A percentile compares a stretch with the other conserved stretches of the same genome.
Evolutionary conservation across 2,888 invertebrate species (phyloP).

Genomic region (Acanthacorydalis orientalis): DNA sequence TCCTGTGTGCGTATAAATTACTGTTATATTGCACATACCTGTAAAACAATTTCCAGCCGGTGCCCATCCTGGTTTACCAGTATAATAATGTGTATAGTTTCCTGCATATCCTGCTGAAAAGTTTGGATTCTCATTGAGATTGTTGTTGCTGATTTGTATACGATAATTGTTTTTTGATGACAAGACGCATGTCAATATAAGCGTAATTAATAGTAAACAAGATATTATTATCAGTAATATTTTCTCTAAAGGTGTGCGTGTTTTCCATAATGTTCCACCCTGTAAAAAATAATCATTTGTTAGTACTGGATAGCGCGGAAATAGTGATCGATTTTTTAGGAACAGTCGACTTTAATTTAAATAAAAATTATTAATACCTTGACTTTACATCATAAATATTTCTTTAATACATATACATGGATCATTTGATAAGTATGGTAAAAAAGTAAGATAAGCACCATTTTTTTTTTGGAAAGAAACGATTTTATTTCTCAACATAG

Average conservation of each 20-base stretch:
- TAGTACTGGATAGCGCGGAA: too few relatives aligned
- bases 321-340: too few relatives aligned
- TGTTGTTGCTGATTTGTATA: conserved; percentile 4
- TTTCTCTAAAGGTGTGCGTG: conserved; percentile 53
- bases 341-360: too few relatives aligned
- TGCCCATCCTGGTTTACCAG: background rate
- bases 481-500: too few relatives aligned
- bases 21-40: background rate
- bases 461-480: too few relatives aligned
- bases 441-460: too few relatives aligned
- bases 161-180: conserved; percentile 18
- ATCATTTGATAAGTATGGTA: too few relatives aligned
- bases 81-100: too few relatives aligned
- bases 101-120: background rate
- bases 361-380: too few relatives aligned
- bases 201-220: conserved; percentile 36
- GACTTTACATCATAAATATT: too few relatives aligned
- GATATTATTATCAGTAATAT: conserved; percentile 41
- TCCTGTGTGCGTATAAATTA: too few relatives aligned
- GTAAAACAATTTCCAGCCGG: background rate
- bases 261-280: conserved; percentile 63
- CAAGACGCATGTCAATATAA: conserved; percentile 42
- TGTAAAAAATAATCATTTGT: conserved; percentile 23
- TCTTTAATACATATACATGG: too few relatives aligned
- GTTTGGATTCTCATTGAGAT: background rate